Evolutionary conservation across 2,888 invertebrate genomes (phyloP), one percentile per base, ranked within the genome.

Genomic region (Creontiades dilutus): DNA sequence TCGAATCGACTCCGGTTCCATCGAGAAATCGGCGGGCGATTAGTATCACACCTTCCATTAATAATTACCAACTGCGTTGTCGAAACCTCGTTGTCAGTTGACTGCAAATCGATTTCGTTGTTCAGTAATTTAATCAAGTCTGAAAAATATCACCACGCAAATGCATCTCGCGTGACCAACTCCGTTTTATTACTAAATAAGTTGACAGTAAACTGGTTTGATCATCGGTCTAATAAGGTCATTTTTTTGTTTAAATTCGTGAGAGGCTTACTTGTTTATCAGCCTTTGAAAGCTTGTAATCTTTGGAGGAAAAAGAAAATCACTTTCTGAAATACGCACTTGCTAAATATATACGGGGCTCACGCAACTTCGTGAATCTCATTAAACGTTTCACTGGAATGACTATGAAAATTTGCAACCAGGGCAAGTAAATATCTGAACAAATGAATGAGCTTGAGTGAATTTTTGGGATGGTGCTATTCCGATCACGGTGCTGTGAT

Each of bases 101-200:
- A 61, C 61, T 19, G 68, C 68, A 68, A 68, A 68, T 68, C 68
- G 19, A 68, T 68, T 68, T 23, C 13, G 19, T 27, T 68, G 23
- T 12, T 4, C 61, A 9, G 68, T 27, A 27, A 68, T 68, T 68
- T 57, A 68, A 68, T 23, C 61, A 61, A 16, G 11, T 68, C 16
- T n/a, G 23, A 68, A 68, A 19, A 68, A 23, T 19, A 19, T 7
- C 68, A 37, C 11, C 19, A 12, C 27, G 23, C 23, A 5, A 68
- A 68, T 23, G 68, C 68, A 68, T 68, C 68, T 68, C 68, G 68
- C 68, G 68, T 68, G 68, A 61, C 61, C 68, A 27, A 68, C 19
- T n/a, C 68, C 27, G 13, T 68, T 68, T 23, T 68, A 68, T 68
- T 68, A 68, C 68, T 68, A 37, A 2, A 37, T 37, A 68, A 68